These are phyloP conservation scores for Cantharis lateralis DNA, from an alignment of 2,888 invertebrate genomes.

Conservation along the genomic window DNA sequence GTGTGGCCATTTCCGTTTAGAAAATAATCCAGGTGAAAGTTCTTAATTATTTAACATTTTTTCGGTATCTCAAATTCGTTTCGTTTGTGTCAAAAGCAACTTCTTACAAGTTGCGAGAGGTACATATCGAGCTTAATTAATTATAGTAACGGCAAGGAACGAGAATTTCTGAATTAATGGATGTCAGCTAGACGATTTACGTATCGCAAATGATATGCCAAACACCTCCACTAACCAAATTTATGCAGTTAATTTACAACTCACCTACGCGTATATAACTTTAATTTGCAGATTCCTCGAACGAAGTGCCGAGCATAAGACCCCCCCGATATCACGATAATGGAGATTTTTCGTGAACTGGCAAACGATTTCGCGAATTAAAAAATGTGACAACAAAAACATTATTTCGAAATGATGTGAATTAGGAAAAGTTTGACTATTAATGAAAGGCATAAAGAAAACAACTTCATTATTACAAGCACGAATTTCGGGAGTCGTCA, in stretches of 20 bases:
- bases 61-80: constrained; percentile 10
- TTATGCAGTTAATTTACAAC: background rate
- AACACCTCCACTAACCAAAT: constrained; percentile 4
- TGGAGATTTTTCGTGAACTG: background rate
- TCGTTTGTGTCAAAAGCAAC: constrained; percentile 19
- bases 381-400: background rate
- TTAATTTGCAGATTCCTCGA: background rate
- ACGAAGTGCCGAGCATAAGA: background rate
- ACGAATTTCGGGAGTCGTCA: background rate
- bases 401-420: background rate
- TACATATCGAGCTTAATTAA: constrained; percentile 22
- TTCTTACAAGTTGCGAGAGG: constrained; percentile 11
- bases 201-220: constrained; percentile 17
- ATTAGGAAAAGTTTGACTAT: background rate
- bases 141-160: constrained; percentile 17
- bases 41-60: constrained; percentile 7
- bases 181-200: constrained; percentile 16
- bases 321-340: no score
- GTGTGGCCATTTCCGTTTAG: background rate
- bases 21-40: background rate
- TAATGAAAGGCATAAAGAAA: background rate
- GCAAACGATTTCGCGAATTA: background rate
- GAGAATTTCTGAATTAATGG: constrained; percentile 18
- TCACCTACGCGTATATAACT: background rate
- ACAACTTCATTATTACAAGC: background rate